These are phyloP conservation scores for Drosophila formosana DNA, from an alignment of 2,888 invertebrate genomes.

Conservation along the genomic window DNA sequence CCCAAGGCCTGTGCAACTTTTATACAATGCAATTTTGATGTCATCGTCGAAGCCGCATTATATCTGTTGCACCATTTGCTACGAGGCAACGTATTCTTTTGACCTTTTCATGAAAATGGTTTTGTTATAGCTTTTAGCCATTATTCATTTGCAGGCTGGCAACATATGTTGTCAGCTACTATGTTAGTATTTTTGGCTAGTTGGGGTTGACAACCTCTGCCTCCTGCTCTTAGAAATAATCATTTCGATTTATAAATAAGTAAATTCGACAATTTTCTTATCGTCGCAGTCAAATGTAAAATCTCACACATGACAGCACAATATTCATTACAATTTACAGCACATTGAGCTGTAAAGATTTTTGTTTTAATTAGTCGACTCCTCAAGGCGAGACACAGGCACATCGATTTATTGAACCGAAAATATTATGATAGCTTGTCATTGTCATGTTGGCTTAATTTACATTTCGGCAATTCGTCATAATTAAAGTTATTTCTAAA, in stretches of 20 bases:
- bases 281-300: background rate
- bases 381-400: background rate
- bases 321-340: constrained; percentile 10
- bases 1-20: constrained; percentile 49
- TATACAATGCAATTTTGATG: constrained; percentile 48
- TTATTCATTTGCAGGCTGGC: constrained; percentile 38
- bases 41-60: constrained; percentile 47
- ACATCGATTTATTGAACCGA: constrained; percentile 5
- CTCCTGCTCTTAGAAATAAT: background rate
- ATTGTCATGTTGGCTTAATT: background rate
- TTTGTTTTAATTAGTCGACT: constrained; percentile 10
- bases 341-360: constrained; percentile 22
- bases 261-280: background rate
- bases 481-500: background rate
- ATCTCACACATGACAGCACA: background rate
- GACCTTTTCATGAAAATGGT: background rate
- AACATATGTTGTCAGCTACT: constrained; percentile 24
- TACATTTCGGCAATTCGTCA: background rate
- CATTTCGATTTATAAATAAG: background rate
- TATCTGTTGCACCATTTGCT: constrained; percentile 41
- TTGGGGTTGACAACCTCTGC: constrained; percentile 24
- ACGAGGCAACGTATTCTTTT: constrained; percentile 42
- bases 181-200: constrained; percentile 32
- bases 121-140: constrained; percentile 23
- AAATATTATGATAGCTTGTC: constrained; percentile 3